Evolutionary conservation across 2,113 vertebrate species (phyloP).

Genomic region (Datnioides undecimradiatus): DNA sequence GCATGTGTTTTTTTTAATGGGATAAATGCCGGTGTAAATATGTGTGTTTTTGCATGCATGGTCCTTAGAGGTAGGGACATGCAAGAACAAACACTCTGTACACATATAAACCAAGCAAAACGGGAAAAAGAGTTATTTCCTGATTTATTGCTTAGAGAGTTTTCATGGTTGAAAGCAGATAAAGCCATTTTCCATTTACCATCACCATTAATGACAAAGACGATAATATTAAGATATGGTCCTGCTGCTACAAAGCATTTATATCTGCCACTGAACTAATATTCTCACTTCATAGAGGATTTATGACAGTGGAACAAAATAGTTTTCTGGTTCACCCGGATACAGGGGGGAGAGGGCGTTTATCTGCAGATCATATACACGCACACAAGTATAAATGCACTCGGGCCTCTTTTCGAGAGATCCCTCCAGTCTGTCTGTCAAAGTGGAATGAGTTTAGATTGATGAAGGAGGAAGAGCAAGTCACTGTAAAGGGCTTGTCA

Average conservation of each 20-base stretch:
- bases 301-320: conserved; percentile 50
- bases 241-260: conserved; percentile 23
- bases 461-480: conserved; percentile 66
- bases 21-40: not conserved
- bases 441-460: conserved; percentile 63
- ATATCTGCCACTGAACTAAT: conserved; percentile 19
- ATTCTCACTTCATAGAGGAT: conserved; percentile 37
- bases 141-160: conserved; percentile 28
- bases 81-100: not conserved
- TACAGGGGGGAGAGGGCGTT: conserved; percentile 26
- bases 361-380: conserved; percentile 47
- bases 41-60: not conserved
- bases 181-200: conserved; percentile 17
- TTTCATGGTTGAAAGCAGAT: conserved; percentile 19
- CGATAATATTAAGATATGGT: conserved; percentile 24
- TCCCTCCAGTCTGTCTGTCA: conserved; percentile 61
- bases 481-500: conserved; percentile 52
- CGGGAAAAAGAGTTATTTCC: not conserved
- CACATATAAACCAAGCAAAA: not conserved
- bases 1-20: not conserved
- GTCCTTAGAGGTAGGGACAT: not conserved
- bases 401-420: conserved; percentile 29
- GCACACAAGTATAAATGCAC: conserved; percentile 36
- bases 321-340: conserved; percentile 33
- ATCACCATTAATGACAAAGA: conserved; percentile 25